Base-by-base conservation (phyloP, 2,888 invertebrate species). In the Schizotus pectinicornis region DNA sequence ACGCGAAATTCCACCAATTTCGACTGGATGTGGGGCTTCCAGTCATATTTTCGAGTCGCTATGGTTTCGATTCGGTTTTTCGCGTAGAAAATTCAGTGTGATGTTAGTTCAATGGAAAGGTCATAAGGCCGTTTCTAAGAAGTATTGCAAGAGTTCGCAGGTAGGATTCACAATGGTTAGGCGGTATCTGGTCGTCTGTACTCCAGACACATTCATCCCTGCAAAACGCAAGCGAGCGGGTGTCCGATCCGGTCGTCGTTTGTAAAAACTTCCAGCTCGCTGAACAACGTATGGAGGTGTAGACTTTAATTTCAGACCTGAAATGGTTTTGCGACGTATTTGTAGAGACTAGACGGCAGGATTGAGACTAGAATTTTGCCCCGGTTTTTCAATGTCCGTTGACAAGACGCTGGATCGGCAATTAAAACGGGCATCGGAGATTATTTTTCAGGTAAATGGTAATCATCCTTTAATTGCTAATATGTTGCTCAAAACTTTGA, bases 221-320 rank as follows among this genome's bases (percentile, higher is more conserved):
- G 22, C 22, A 22, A 22, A 22, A 22, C 7, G 50, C 39, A 39
- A 48, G 31, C 36, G 62, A 48, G 39, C 52, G 51, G 58, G 62
- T 59, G 64, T 65, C 67, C 63, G 59, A 61, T 47, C 58, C 65
- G 59, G 62, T 46, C 57, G 46, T 22, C 22, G 22, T 22, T 53
- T 61, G 56, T 56, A 66, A 63, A 64, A 64, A 64, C 62, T 67
- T 67, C 59, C 64, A 56, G 60, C 58, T 63, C 64, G 54, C 58
- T 58, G 64, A 64, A 59, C 67, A 67, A 62, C 66, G 64, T 61
- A 66, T 61, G 67, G 59, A 67, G 64, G 62, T 67, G 64, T 64
- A 62, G 65, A 68, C 64, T 66, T 67, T 66, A 67, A 67, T 67
- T 67, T 64, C 59, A 60, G 63, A 59, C 60, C 61, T 62, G 62